These are phyloP conservation scores for Thera britannica DNA, from an alignment of 2,888 invertebrate species.

Conservation along the genomic window DNA sequence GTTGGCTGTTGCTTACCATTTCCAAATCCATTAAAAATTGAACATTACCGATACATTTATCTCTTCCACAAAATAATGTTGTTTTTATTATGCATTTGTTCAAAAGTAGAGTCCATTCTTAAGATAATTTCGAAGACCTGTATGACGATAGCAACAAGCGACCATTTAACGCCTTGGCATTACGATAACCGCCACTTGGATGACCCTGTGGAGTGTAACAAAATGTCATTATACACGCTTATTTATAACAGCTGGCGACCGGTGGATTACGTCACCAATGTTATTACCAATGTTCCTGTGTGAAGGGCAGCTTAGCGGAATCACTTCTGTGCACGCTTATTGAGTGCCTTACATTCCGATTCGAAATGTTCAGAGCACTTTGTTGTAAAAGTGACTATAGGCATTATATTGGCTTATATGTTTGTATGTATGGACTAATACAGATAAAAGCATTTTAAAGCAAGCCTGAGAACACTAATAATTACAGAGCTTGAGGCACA, in stretches of 20 bases:
- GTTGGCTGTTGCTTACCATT: too few relatives aligned
- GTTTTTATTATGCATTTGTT: too few relatives aligned
- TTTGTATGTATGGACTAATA: not conserved
- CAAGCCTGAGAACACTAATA: too few relatives aligned
- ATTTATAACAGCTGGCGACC: constrained; percentile 31
- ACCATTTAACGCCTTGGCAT: constrained; percentile 29
- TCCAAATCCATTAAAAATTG: too few relatives aligned
- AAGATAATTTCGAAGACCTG: constrained; percentile 1
- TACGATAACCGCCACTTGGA: constrained; percentile 24
- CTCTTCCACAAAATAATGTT: too few relatives aligned
- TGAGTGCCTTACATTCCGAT: not conserved
- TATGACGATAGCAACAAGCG: constrained; percentile 9
- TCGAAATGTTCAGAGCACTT: not conserved
- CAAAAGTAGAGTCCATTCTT: not conserved
- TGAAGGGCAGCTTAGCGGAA: constrained; percentile 22
- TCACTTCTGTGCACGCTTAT: not conserved
- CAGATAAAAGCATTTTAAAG: too few relatives aligned
- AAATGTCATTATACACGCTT: constrained; percentile 34
- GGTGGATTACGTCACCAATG: constrained; percentile 23
- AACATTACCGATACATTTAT: too few relatives aligned
- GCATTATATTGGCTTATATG: not conserved
- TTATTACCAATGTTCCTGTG: constrained; percentile 17
- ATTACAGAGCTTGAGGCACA: too few relatives aligned
- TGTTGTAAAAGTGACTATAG: not conserved
- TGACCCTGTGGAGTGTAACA: constrained; percentile 30